A percentile compares a stretch with the other conserved stretches of the same genome.
Conservation (phyloP, 2,888 invertebrate genomes). For the Caenorhabditis panamensis region DNA sequence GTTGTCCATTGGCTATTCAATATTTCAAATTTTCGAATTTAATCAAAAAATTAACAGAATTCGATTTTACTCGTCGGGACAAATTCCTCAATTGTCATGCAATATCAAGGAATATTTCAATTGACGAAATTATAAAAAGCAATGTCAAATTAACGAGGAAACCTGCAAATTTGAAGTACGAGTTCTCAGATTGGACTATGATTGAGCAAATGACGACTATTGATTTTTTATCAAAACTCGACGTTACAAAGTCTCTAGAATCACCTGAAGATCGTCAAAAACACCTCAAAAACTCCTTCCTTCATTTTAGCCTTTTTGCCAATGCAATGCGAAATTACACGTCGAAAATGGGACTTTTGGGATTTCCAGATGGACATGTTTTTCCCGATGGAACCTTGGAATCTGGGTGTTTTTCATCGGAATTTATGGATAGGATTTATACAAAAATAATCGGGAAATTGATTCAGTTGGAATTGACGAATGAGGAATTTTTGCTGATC, state of each 20-base stretch:
- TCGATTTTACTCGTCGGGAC: too few relatives aligned
- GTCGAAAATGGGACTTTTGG: not conserved
- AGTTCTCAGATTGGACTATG: not conserved
- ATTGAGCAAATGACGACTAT: not conserved
- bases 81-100: not conserved
- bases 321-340: not conserved
- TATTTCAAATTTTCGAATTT: too few relatives aligned
- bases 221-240: not conserved
- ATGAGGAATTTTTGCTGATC: not conserved
- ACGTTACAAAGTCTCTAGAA: not conserved
- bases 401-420: not conserved
- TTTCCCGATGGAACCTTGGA: not conserved
- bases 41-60: too few relatives aligned
- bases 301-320: not conserved
- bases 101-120: too few relatives aligned
- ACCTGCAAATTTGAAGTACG: not conserved
- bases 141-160: not conserved
- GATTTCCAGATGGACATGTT: not conserved
- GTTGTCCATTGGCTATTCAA: too few relatives aligned
- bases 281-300: not conserved
- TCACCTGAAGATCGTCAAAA: not conserved
- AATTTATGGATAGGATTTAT: not conserved
- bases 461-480: not conserved
- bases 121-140: not conserved
- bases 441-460: not conserved